phyloP scores from a whole-genome alignment of 2,888 invertebrate species.

The Aleiodes testaceus region DNA sequence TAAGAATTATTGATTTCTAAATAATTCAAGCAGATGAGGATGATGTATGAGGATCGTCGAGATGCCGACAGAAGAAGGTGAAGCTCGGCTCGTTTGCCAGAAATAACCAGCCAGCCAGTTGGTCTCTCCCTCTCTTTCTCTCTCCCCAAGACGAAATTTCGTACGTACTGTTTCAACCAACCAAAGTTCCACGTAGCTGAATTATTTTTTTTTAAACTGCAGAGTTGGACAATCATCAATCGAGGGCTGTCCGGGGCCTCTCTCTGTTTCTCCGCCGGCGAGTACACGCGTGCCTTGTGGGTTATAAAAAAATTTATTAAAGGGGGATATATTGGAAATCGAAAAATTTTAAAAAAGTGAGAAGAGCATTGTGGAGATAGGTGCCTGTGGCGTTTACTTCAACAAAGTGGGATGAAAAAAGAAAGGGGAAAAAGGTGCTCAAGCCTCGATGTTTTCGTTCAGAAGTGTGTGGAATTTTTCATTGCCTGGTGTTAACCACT shows the following conservation, averaged over 20 bases:
- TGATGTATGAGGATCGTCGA: not conserved
- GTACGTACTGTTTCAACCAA: slow-evolving; percentile 55
- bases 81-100: slow-evolving; percentile 35
- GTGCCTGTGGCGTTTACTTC: not conserved
- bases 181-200: slow-evolving; percentile 44
- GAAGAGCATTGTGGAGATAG: slow-evolving; percentile 13
- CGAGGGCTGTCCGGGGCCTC: slow-evolving; percentile 5
- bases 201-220: slow-evolving; percentile 6
- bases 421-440: not conserved
- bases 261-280: slow-evolving; percentile 34
- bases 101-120: slow-evolving; percentile 62
- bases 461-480: slow-evolving; percentile 9
- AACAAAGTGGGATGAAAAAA: slow-evolving; percentile 21
- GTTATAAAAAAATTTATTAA: slow-evolving; percentile 16
- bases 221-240: not conserved
- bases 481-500: slow-evolving; percentile 8
- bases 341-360: slow-evolving; percentile 20
- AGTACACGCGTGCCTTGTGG: slow-evolving; percentile 16
- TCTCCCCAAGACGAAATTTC: slow-evolving; percentile 56
- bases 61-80: slow-evolving; percentile 1
- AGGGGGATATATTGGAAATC: slow-evolving; percentile 13
- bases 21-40: no score
- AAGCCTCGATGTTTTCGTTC: not conserved
- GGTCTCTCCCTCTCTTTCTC: slow-evolving; percentile 56
- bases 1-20: no score